Conservation (phyloP, 2,113 vertebrate species). For the Leiothrix lutea region DNA sequence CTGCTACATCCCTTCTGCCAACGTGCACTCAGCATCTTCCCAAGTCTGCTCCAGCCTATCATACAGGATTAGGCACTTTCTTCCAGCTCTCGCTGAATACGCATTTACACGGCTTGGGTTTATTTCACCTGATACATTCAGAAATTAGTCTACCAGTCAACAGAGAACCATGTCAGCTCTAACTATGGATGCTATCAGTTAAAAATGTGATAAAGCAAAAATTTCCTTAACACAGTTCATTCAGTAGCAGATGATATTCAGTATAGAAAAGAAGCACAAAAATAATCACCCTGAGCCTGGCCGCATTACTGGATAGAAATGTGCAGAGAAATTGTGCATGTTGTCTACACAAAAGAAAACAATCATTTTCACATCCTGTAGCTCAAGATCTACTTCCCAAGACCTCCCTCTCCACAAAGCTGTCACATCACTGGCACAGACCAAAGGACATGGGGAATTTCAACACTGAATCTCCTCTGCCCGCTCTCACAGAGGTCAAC, state of each 20-base stretch:
- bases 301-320: neutral
- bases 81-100: neutral
- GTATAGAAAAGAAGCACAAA: neutral
- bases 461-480: neutral
- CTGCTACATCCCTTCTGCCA: neutral
- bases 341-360: neutral
- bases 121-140: neutral
- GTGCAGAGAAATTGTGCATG: rapidly evolving
- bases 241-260: neutral
- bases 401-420: neutral
- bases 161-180: neutral
- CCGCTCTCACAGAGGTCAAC: neutral
- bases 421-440: neutral
- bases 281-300: neutral
- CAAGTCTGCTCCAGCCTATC: neutral
- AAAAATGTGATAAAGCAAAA: neutral
- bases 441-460: rapidly evolving
- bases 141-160: neutral
- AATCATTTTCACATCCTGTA: neutral
- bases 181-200: neutral
- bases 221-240: neutral
- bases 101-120: neutral
- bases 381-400: neutral
- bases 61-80: neutral
- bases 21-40: neutral